These are phyloP conservation scores for Chaetura pelagica DNA, from an alignment of 2,113 vertebrate genomes.

Conservation along the genomic window DNA sequence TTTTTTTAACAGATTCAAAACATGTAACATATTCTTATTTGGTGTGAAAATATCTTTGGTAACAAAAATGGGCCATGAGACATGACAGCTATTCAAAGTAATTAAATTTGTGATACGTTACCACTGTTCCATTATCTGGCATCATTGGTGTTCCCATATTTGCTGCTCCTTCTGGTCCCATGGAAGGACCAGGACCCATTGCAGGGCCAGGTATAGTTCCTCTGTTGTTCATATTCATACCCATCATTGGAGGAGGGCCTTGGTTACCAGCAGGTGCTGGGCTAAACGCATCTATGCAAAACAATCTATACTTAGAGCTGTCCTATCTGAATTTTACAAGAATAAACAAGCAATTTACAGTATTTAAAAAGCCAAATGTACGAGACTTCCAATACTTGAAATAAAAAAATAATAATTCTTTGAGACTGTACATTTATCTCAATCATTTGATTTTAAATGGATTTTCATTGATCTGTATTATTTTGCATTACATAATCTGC, in stretches of 20 bases:
- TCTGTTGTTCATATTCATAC: constrained; percentile 94
- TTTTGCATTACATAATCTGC: not conserved
- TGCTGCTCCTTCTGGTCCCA: constrained; percentile 90
- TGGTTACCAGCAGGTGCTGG: constrained; percentile 92
- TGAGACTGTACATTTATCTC: constrained; percentile 75
- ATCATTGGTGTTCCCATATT: constrained; percentile 92
- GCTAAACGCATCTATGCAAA: constrained; percentile 98
- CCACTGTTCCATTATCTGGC: constrained; percentile 96
- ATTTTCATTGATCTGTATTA: not conserved
- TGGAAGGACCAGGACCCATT: constrained; percentile 88
- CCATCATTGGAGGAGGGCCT: constrained; percentile 96
- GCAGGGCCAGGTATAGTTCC: constrained; percentile 86
- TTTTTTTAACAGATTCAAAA: not conserved
- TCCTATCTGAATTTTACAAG: constrained; percentile 78
- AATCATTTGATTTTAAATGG: constrained; percentile 60
- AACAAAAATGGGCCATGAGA: constrained; percentile 45
- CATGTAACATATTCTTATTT: not conserved
- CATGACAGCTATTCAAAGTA: constrained; percentile 73
- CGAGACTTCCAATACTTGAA: constrained; percentile 57
- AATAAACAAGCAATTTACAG: constrained; percentile 76
- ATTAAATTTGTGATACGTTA: constrained; percentile 88
- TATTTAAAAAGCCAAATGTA: constrained; percentile 64
- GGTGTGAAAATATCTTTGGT: constrained; percentile 83
- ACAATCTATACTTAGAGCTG: constrained; percentile 89
- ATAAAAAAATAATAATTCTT: constrained; percentile 55